phyloP scores from a whole-genome alignment of 30 jellyfish, hydroid and myxozoan genomes.

The Mastigias papua region DNA sequence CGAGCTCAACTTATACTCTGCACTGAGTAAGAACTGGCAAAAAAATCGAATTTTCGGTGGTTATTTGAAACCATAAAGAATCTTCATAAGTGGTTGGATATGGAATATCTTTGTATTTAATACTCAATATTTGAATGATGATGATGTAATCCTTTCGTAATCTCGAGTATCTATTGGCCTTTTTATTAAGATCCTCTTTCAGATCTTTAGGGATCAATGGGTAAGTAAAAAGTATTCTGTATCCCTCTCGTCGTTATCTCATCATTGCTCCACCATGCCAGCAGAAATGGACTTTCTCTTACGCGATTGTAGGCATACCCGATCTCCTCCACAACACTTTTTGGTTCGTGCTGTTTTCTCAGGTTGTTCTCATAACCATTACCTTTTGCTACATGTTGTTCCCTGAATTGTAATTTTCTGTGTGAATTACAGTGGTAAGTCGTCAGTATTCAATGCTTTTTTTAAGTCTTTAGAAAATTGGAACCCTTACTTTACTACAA shows the following conservation, averaged over 20 bases:
- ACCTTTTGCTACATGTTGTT: no score
- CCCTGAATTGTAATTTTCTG: no score
- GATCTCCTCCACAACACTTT: no score
- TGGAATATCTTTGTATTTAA: not conserved
- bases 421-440: no score
- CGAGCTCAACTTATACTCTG: not conserved
- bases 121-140: slow-evolving; percentile 1
- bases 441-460: no score
- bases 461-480: no score
- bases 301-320: not conserved
- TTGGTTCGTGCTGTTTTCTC: no score
- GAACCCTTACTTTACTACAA: no score
- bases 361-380: no score
- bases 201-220: not conserved
- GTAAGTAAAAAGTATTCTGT: not conserved
- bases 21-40: not conserved
- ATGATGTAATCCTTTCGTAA: not conserved
- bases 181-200: not conserved
- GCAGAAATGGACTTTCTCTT: not conserved
- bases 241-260: not conserved
- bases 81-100: not conserved
- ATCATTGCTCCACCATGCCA: not conserved
- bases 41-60: not conserved
- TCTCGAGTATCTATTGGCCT: not conserved
- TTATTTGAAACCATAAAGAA: not conserved